Base-by-base conservation (phyloP, 2,113 vertebrate genomes). In the Tylochromis polylepis region DNA sequence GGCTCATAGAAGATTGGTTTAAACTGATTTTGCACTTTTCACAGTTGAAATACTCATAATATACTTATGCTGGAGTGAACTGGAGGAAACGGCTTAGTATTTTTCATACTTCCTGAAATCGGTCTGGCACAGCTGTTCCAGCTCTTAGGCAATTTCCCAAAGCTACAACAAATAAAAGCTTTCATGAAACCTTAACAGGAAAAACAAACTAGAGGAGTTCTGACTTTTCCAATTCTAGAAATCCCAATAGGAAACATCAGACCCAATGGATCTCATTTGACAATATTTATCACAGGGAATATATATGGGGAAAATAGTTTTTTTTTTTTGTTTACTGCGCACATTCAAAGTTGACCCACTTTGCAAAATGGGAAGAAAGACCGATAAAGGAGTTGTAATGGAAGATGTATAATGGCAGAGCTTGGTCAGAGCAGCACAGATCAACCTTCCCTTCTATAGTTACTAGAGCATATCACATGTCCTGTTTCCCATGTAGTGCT, bases 341-440 rank as follows among this genome's bases (percentile, higher is more conserved):
- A 62, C 4, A 53, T 41, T 38, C 43, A 75, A 51, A 85, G 36
- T 29, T 80, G 79, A 79, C 90, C 88, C 67, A 92, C 85, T 92
- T 90, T 77, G 27, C 70, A 51, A 51, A 77, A 31, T 51, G 43
- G 70, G 70, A 77, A 77, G 70, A 51, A 51, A 77, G 24, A 51
- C 16, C 2, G 70, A 77, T 77, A 51, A 51, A 51, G 70, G 43
- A 51, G 70, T 51, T n/a, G 86, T 8, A 81, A 51, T 53, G 41
- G 79, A 58, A 80, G 31, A 67, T 24, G 0, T 78, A 22, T 41
- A 80, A 77, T 51, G 29, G 70, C 43, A 77, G 70, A 77, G 70
- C 70, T 75, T 38, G 65, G 59, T 20, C 6, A 16, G 27, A 60
- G 49, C 60, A 14, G 56, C 24, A 24, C 46, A 15, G 75, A 84